phyloP scores from a whole-genome alignment of 2,113 vertebrate species.

The Crotalus viridis region DNA sequence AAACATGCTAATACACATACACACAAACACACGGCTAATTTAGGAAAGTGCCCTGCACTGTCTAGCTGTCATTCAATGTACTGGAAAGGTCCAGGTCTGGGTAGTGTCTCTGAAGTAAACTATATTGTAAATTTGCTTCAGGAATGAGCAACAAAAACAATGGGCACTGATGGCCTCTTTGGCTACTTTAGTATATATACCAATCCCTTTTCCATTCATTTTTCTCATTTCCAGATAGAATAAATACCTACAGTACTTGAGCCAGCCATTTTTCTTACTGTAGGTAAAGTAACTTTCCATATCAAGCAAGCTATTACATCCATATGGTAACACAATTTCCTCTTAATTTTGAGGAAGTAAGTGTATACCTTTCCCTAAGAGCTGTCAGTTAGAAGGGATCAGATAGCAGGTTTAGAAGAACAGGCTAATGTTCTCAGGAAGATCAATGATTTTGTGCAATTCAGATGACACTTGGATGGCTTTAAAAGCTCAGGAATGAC shows the following conservation, averaged over 20 bases:
- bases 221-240: constrained; percentile 18
- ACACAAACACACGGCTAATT: background rate
- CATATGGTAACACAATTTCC: constrained; percentile 32
- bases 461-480: constrained; percentile 42
- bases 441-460: constrained; percentile 39
- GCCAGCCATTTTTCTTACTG: constrained; percentile 7
- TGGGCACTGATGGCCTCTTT: constrained; percentile 44
- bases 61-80: background rate
- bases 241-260: constrained; percentile 18
- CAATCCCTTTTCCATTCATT: constrained; percentile 6
- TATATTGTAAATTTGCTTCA: background rate
- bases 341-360: constrained; percentile 35
- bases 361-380: constrained; percentile 25
- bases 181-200: constrained; percentile 11
- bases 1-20: background rate
- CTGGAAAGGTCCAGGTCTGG: background rate
- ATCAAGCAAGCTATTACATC: constrained; percentile 13
- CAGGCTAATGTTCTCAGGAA: constrained; percentile 45
- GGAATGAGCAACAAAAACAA: constrained; percentile 31
- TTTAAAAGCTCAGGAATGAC: constrained; percentile 59
- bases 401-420: constrained; percentile 30
- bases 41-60: background rate
- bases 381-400: constrained; percentile 35
- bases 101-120: background rate
- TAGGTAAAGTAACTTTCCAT: background rate